Evolutionary conservation across 2,888 invertebrate species (phyloP), one percentile per base, ranked within the genome.

Genomic region (Coremacera marginata): DNA sequence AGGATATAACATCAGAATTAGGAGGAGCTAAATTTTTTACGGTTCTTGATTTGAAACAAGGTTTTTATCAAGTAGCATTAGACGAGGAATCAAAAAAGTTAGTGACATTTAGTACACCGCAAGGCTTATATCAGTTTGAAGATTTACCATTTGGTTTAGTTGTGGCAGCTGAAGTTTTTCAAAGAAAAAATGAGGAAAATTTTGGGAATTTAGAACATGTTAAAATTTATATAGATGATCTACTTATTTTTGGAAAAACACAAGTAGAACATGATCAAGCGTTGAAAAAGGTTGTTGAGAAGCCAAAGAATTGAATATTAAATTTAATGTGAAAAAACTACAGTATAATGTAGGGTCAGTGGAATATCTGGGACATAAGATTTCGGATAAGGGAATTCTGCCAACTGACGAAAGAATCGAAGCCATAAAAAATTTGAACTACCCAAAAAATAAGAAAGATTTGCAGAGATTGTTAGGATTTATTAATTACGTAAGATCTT

Each of bases 141-240:
- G 57, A 68, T 1, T 60, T 78, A 11, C 82, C 82, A 3, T 83
- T 81, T 76, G 82, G 82, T 2, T 77, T 83, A 31, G 31, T 31
- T 4, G 31, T 31, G 3, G 82, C 82, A 0, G 78, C 82, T 19
- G 82, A 82, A 85, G 67, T 77, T 2, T 84, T 83, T 79, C 78
- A 78, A 51, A 79, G 79, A 65, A 49, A 65, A 14, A 82, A 76
- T 68, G 68, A 70, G 52, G 63, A 81, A 68, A 78, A 76, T 31
- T 84, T 82, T 78, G 81, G 77, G 9, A 65, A 80, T 65, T 79
- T 82, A 52, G 62, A 77, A 11, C 79, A 77, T 79, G 82, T 88
- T 75, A 9, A 83, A 73, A 70, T 89, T 51, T 84, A 88, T 79
- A 79, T 86, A 79, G 80, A 89, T 82, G 79, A 86, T 82, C 75